phyloP scores from a whole-genome alignment of 2,888 invertebrate species.

The Zygaena filipendulae region DNA sequence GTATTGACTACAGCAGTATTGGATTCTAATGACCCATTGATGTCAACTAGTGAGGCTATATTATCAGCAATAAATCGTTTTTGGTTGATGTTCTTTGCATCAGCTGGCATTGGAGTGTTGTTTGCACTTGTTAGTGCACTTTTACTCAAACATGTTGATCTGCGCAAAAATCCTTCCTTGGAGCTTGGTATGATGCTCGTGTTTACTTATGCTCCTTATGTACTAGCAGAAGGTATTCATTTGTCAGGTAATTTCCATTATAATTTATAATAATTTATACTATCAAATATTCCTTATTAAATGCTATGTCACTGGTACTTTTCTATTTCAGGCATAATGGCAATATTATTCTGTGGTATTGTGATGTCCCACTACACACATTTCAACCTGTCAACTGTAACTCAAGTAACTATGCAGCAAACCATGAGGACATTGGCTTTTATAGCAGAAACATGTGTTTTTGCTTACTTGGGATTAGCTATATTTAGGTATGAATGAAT shows the following conservation, averaged over 20 bases:
- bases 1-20: slow-evolving; percentile 93
- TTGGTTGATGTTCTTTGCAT: slow-evolving; percentile 98
- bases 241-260: slow-evolving; percentile 75
- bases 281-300: no score
- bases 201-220: slow-evolving; percentile 98
- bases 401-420: slow-evolving; percentile 99
- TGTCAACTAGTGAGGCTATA: slow-evolving; percentile 85
- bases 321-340: no score
- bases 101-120: slow-evolving; percentile 94
- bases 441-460: slow-evolving; percentile 98
- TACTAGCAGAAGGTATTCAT: slow-evolving; percentile 95
- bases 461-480: slow-evolving; percentile 96
- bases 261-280: no score
- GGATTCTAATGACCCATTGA: slow-evolving; percentile 69
- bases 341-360: slow-evolving; percentile 97
- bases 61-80: slow-evolving; percentile 90
- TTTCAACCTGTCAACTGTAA: slow-evolving; percentile 96
- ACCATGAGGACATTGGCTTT: slow-evolving; percentile 97
- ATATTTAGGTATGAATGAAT: slow-evolving; percentile 70
- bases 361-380: slow-evolving; percentile 99
- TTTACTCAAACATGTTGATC: slow-evolving; percentile 93
- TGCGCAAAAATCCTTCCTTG: slow-evolving; percentile 96
- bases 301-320: no score
- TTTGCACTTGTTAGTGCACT: slow-evolving; percentile 95
- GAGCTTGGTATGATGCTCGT: slow-evolving; percentile 99